A percentile compares a stretch with the other conserved stretches of the same genome.
phyloP scores from a whole-genome alignment of 37 sponge, comb jelly and placozoan species.

The Aplysina aerophoba region DNA sequence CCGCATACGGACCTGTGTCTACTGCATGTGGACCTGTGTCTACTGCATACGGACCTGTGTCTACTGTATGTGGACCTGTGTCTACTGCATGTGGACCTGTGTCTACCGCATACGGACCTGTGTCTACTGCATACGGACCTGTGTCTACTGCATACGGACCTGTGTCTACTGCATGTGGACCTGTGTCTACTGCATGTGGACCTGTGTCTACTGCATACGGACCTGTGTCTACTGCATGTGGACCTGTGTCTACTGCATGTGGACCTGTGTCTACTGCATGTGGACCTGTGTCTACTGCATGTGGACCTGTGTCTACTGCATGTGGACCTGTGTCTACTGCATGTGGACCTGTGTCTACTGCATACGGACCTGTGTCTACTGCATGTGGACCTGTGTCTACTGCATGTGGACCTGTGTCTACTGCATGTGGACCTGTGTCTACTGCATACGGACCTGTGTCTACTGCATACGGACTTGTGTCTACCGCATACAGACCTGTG shows the following conservation, averaged over 20 bases:
- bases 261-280: background rate
- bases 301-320: too few species aligned
- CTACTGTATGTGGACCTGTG: too few species aligned
- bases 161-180: slow-evolving; percentile 42
- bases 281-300: slow-evolving; percentile 72
- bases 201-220: background rate
- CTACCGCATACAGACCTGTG: slow-evolving; percentile 24
- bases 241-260: too few species aligned
- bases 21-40: too few species aligned
- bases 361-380: too few species aligned
- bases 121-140: too few species aligned
- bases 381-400: too few species aligned
- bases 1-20: slow-evolving; percentile 62
- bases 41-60: too few species aligned
- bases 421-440: background rate
- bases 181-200: too few species aligned
- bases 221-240: slow-evolving; percentile 68
- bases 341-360: slow-evolving; percentile 72
- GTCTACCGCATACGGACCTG: slow-evolving; percentile 34
- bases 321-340: too few species aligned
- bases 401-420: slow-evolving; percentile 68
- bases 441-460: too few species aligned
- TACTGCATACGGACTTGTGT: slow-evolving; percentile 56
- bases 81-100: slow-evolving; percentile 50
- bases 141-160: slow-evolving; percentile 48